Evolutionary conservation across 2,888 invertebrate species (phyloP).

Genomic region (Chirona hameri): DNA sequence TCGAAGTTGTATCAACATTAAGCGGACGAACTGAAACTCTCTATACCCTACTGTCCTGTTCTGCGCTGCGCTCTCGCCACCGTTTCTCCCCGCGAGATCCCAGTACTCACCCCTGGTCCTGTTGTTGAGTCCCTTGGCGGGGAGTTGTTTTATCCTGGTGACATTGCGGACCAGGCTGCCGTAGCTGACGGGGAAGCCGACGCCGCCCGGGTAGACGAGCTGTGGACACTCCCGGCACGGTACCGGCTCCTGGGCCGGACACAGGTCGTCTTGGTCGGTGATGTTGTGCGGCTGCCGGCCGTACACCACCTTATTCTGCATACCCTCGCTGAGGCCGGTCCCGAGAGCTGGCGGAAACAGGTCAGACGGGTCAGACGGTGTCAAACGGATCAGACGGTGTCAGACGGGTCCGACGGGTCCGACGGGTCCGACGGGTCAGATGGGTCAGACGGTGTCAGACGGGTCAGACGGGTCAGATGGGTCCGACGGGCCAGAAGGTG

Average conservation of each 20-base stretch:
- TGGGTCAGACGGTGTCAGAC: no score
- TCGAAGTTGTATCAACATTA: no score
- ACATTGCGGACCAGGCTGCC: slow-evolving; percentile 24
- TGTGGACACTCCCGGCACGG: slow-evolving; percentile 5
- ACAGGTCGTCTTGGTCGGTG: slow-evolving; percentile 28
- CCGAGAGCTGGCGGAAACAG: not conserved
- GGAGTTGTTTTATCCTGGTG: not conserved
- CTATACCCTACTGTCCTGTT: no score
- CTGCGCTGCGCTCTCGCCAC: no score
- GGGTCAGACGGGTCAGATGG: no score
- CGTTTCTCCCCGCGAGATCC: no score
- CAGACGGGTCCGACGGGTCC: no score
- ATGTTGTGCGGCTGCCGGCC: slow-evolving; percentile 26
- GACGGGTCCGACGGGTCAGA: no score
- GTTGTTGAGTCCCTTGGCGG: not conserved
- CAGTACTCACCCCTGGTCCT: slow-evolving; percentile 3
- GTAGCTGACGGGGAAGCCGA: not conserved
- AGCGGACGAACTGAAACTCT: no score
- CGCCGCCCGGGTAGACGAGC: not conserved
- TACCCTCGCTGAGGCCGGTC: not conserved
- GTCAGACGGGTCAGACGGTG: no score
- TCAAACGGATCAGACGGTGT: no score
- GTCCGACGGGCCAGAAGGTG: no score
- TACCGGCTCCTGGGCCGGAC: not conserved
- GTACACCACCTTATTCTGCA: not conserved